These are phyloP conservation scores for Isoperla grammatica DNA, from an alignment of 2,888 invertebrate species.

Conservation along the genomic window DNA sequence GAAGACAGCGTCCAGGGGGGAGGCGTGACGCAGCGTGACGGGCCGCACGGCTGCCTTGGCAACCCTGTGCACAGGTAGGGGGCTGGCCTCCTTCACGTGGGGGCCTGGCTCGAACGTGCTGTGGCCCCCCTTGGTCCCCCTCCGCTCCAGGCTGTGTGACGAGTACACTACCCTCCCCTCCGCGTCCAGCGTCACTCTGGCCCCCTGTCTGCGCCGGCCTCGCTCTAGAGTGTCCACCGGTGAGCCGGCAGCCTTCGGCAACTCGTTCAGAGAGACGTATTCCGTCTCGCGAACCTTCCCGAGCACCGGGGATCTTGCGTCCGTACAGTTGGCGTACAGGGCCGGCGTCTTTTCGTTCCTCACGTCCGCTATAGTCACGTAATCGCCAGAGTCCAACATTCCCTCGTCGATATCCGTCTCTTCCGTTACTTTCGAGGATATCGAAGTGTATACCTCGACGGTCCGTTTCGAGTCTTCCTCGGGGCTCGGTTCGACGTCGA, in stretches of 20 bases:
- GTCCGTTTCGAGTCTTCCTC: background rate
- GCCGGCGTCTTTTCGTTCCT: slow-evolving; percentile 56
- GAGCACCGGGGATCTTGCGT: too few species aligned
- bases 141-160: slow-evolving; percentile 75
- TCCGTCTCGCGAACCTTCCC: slow-evolving; percentile 48
- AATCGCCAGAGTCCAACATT: slow-evolving; percentile 62
- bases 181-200: slow-evolving; percentile 75
- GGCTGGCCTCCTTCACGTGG: slow-evolving; percentile 48
- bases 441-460: too few species aligned
- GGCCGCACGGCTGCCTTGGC: slow-evolving; percentile 44
- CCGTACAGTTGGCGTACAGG: background rate
- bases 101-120: slow-evolving; percentile 83
- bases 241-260: slow-evolving; percentile 46
- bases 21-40: slow-evolving; percentile 35
- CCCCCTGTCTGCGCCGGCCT: slow-evolving; percentile 59
- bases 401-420: background rate
- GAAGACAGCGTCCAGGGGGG: background rate
- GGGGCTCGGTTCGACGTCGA: background rate
- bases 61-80: slow-evolving; percentile 45
- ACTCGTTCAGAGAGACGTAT: slow-evolving; percentile 74
- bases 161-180: slow-evolving; percentile 85
- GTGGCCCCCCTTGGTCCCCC: slow-evolving; percentile 64
- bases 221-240: slow-evolving; percentile 47
- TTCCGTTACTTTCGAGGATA: background rate
- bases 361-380: slow-evolving; percentile 79